Base-by-base conservation (phyloP, 2,888 invertebrate genomes). In the Philereme transversata region DNA sequence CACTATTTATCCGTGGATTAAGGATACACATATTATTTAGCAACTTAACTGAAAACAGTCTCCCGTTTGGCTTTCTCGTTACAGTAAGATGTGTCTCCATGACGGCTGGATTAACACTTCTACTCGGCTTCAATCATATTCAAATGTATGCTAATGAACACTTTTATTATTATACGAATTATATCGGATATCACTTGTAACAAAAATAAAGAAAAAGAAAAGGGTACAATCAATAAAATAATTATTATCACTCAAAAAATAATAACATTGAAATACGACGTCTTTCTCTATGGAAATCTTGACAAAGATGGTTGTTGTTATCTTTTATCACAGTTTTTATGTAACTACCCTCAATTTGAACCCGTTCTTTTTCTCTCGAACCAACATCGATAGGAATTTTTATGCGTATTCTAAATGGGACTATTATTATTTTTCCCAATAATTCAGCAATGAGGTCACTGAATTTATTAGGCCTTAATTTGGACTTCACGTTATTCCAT, bases 11-110 rank as follows among this genome's bases (percentile, higher is more conserved):
- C 22, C 22, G 3, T 22, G 22, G 22, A 22, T 22, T 22, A 2
- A 22, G 22, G 22, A 22, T 3, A 22, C 22, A 22, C 22, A 22
- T n/a, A n/a, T 22, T 10, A 49, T 4, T n/a, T 22, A 40, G 22
- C 36, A 22, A 54, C 52, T 58, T 58, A 65, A 57, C 54, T 81
- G 82, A 76, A 65, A 84, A 75, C 7, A 77, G 74, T 11, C 74
- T 74, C 36, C 67, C 76, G 35, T 77, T 62, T 22, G 65, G 59
- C 57, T 71, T 70, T 43, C 71, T 72, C 8, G 54, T 65, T 54
- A 81, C 64, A 11, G 63, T 69, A 52, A 74, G 67, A 62, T 68
- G 61, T n/a, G 64, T 65, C 57, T 68, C 70, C 47, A 68, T 67
- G 5, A 51, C 49, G n/a, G 6, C 11, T 43, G 48, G 51, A 34